These are phyloP conservation scores for Ferrisia virgata DNA, from an alignment of 2,888 invertebrate genomes.

Conservation along the genomic window DNA sequence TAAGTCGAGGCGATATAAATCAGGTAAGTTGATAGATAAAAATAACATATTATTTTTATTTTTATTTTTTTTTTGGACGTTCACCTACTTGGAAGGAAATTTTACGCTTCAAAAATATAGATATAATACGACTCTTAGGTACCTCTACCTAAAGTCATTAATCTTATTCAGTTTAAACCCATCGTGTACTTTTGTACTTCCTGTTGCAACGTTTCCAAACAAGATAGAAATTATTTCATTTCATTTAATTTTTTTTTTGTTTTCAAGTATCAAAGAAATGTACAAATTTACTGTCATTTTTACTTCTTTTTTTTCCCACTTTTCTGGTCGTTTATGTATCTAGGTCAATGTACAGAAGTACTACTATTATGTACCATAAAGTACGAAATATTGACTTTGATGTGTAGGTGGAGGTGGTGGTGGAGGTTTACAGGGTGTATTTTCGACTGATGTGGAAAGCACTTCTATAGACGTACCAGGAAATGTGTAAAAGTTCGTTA, in stretches of 20 bases:
- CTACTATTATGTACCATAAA: neutral
- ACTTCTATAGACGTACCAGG: neutral
- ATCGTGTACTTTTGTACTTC: neutral
- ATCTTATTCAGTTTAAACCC: slow-evolving; percentile 2
- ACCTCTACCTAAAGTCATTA: slow-evolving; percentile 5
- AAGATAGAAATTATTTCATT: neutral
- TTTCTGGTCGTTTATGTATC: neutral
- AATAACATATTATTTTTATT: neutral
- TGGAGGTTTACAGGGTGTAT: neutral
- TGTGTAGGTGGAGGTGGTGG: neutral
- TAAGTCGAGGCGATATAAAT: neutral
- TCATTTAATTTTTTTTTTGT: no score
- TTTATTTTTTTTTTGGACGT: neutral
- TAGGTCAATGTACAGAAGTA: slow-evolving; percentile 3
- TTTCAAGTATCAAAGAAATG: neutral
- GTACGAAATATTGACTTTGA: neutral
- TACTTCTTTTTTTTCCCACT: neutral
- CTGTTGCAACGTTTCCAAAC: neutral
- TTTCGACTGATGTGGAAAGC: neutral
- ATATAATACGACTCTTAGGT: no score
- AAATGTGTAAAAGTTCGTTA: neutral
- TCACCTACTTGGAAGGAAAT: neutral
- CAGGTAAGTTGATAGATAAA: neutral
- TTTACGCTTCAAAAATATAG: neutral
- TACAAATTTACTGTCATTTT: slow-evolving; percentile 1